Conservation (phyloP, 2,888 invertebrate genomes). For the Balanococcus diminutus region DNA sequence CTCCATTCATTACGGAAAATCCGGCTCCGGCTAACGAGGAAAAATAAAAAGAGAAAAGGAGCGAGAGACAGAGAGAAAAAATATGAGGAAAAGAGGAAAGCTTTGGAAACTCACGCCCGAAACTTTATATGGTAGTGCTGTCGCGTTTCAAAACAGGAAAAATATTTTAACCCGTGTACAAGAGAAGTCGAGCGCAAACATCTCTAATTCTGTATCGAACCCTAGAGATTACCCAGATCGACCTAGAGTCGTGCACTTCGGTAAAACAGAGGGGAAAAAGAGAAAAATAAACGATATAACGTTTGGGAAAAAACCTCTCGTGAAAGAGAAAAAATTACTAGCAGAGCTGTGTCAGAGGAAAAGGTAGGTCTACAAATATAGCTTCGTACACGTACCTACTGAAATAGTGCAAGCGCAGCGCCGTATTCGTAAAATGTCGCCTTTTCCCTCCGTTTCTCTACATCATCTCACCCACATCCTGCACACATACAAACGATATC, state of each 20-base stretch:
- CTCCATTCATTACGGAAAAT: too few relatives aligned
- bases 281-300: background rate
- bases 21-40: too few relatives aligned
- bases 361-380: background rate
- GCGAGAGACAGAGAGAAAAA: too few relatives aligned
- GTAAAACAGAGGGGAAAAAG: background rate
- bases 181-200: background rate
- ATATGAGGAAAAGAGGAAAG: background rate
- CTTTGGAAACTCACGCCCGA: background rate
- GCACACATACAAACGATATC: too few relatives aligned
- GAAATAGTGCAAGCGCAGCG: too few relatives aligned
- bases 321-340: background rate
- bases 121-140: conserved; percentile 3
- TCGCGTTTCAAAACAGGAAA: conserved; percentile 29
- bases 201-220: conserved; percentile 21
- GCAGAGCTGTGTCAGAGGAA: background rate
- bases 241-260: background rate
- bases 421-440: too few relatives aligned
- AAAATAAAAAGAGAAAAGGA: too few relatives aligned
- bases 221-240: conserved; percentile 18
- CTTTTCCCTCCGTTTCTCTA: too few relatives aligned
- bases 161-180: conserved; percentile 17
- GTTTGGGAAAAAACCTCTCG: background rate
- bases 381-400: background rate
- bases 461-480: too few relatives aligned